Conservation (phyloP, 2,888 invertebrate genomes). For the Cetonia aurata region DNA sequence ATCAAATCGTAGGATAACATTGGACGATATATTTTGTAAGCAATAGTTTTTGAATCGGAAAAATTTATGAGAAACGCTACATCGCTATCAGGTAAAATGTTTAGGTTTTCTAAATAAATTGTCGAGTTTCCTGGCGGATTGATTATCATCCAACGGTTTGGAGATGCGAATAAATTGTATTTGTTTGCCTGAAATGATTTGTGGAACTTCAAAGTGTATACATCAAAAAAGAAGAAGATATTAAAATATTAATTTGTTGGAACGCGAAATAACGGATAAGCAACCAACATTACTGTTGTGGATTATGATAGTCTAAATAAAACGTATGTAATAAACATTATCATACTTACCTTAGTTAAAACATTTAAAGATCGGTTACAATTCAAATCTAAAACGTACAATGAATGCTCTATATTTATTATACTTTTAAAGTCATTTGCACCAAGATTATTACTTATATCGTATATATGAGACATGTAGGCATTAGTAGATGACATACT, state of each 20-base stretch:
- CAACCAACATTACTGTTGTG: neutral
- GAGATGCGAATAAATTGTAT: conserved; percentile 67
- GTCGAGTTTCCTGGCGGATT: neutral
- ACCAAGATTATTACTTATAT: conserved; percentile 3
- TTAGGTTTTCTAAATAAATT: conserved; percentile 42
- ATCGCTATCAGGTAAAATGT: conserved; percentile 69
- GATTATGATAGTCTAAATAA: neutral
- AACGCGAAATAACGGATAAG: neutral
- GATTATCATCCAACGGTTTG: conserved; percentile 68
- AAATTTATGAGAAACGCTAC: conserved; percentile 61
- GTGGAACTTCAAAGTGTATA: too few species aligned
- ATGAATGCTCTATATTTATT: conserved; percentile 24
- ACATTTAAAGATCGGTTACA: conserved; percentile 62
- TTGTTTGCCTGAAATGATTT: conserved; percentile 64
- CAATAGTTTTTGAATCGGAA: conserved; percentile 55
- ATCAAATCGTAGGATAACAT: conserved; percentile 49
- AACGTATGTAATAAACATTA: neutral
- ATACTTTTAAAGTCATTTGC: conserved; percentile 8
- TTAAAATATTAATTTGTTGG: too few species aligned
- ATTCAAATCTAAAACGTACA: conserved; percentile 64
- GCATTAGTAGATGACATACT: neutral
- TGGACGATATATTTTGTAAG: conserved; percentile 62
- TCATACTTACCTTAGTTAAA: conserved; percentile 62
- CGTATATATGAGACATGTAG: neutral
- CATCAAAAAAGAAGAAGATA: too few species aligned